These are phyloP conservation scores for Neelides folsomi DNA, from an alignment of 2,888 invertebrate species.

Conservation along the genomic window DNA sequence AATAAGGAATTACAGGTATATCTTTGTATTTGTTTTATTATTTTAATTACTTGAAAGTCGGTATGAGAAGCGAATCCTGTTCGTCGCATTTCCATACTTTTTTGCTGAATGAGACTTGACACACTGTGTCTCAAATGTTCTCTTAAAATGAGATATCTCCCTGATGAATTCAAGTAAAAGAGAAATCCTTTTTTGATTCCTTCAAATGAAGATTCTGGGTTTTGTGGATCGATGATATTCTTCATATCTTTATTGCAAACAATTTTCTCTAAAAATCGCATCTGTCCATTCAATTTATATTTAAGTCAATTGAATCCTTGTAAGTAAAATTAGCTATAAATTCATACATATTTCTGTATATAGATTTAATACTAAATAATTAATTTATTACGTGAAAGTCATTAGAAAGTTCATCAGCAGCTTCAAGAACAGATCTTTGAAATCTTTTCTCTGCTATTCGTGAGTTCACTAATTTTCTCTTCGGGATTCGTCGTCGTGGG, in stretches of 20 bases:
- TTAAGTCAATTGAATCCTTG: no score
- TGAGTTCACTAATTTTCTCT: slow-evolving; percentile 12
- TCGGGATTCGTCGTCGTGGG: slow-evolving; percentile 8
- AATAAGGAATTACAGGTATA: slow-evolving; percentile 3
- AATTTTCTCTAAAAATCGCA: no score
- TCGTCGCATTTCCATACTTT: slow-evolving; percentile 10
- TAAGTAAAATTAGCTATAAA: no score
- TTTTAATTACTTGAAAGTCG: slow-evolving; percentile 14
- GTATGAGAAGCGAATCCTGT: slow-evolving; percentile 14
- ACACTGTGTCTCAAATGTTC: slow-evolving; percentile 24
- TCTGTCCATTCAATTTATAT: no score
- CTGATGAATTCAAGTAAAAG: slow-evolving; percentile 24
- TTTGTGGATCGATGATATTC: background rate
- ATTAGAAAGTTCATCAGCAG: slow-evolving; percentile 21
- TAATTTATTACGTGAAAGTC: slow-evolving; percentile 16
- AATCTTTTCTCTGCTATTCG: slow-evolving; percentile 17
- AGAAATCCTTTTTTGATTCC: slow-evolving; percentile 25
- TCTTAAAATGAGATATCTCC: slow-evolving; percentile 19
- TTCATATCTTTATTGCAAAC: no score
- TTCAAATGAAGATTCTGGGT: slow-evolving; percentile 16
- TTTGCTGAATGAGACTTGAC: slow-evolving; percentile 22
- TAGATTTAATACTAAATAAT: background rate
- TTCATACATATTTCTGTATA: no score
- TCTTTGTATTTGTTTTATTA: background rate
- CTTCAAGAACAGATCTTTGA: slow-evolving; percentile 19